phyloP scores from a whole-genome alignment of 2,113 vertebrate genomes.

The Periophthalmodon schlosseri region DNA sequence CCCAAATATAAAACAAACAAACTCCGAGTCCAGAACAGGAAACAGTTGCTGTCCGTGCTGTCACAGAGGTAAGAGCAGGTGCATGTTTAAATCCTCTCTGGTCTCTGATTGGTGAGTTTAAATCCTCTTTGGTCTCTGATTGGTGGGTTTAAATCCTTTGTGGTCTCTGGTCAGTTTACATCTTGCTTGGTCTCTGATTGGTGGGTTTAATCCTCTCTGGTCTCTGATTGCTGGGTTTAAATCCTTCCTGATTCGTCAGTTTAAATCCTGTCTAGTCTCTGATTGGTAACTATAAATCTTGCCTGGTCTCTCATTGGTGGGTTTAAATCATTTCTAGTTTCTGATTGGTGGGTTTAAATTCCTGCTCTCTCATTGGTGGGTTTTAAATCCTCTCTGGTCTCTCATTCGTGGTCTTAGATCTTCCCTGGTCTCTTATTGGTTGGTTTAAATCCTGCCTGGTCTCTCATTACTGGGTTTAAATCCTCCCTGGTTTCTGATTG shows the following conservation, averaged over 20 bases:
- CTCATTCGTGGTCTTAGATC: no score
- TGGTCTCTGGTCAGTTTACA: no score
- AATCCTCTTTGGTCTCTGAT: no score
- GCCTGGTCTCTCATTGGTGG: neutral
- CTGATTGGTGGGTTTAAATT: neutral
- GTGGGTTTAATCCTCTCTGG: no score
- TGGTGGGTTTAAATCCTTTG: no score
- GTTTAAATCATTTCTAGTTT: neutral
- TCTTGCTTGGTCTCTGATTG: no score
- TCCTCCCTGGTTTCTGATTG: neutral
- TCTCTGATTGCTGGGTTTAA: no score
- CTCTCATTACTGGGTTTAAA: no score
- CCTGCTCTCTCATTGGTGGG: neutral
- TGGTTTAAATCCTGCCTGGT: neutral
- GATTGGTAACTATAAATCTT: no score
- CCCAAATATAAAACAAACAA: conserved; percentile 85
- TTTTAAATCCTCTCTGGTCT: no score
- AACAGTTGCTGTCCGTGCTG: conserved; percentile 80
- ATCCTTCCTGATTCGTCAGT: neutral
- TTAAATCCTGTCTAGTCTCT: neutral
- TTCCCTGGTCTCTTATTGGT: neutral
- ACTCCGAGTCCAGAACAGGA: conserved; percentile 87
- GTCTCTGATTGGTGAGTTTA: no score
- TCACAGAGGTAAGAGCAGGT: conserved; percentile 77
- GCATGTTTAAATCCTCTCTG: no score